A percentile compares a stretch with the other conserved stretches of the same genome.
Conservation (phyloP, 1,140 invertebrate species). For the Monochamus saltuarius region DNA sequence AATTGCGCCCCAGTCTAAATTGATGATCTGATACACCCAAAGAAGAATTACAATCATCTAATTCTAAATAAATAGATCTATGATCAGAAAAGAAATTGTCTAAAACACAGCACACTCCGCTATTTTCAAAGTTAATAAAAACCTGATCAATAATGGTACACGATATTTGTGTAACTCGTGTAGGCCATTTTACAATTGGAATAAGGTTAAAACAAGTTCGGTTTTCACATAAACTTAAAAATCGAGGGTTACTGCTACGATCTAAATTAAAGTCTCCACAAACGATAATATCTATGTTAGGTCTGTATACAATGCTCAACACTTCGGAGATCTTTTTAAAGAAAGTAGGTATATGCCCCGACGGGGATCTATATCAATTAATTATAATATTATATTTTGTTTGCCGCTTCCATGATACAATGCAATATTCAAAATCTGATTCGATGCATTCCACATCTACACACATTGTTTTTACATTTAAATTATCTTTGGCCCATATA, state of each 20-base stretch:
- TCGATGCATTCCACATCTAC: too few species aligned
- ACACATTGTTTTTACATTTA: too few species aligned
- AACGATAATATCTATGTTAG: not conserved
- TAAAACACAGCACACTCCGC: not conserved
- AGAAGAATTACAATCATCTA: not conserved
- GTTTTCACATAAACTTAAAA: not conserved
- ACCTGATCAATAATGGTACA: not conserved
- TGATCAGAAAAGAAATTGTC: not conserved
- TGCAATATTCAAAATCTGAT: too few species aligned
- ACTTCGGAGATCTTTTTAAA: not conserved
- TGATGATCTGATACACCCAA: too few species aligned
- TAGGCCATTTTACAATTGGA: not conserved
- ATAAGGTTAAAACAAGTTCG: not conserved
- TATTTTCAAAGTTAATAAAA: not conserved
- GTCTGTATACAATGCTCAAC: not conserved
- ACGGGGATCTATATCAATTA: not conserved
- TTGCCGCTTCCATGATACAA: too few species aligned
- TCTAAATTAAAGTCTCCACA: slow-evolving; percentile 2
- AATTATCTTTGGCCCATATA: too few species aligned
- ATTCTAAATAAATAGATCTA: not conserved
- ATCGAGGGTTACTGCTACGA: not conserved
- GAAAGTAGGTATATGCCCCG: not conserved
- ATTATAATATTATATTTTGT: not conserved
- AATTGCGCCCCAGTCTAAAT: not conserved
- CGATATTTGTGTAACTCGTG: not conserved